Evolutionary conservation across 2,888 invertebrate genomes (phyloP), one percentile per base, ranked within the genome.

Genomic region (Onthophagus sagittarius): DNA sequence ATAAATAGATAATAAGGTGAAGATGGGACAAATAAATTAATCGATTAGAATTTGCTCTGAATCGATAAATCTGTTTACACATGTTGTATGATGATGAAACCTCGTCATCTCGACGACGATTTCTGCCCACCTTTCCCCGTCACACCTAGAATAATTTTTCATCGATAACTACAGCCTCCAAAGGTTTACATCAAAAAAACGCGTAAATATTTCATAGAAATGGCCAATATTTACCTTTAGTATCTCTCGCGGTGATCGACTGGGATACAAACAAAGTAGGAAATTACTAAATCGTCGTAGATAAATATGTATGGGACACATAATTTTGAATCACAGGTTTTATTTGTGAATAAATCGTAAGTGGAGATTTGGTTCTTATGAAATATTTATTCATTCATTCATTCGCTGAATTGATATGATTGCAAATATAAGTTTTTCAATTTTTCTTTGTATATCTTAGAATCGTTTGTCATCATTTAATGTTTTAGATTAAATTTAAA

Each of bases 21-120:
- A 67, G 74, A 78, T 79, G 76, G 76, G 77, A 77, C 75, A 77
- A 77, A 77, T 77, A 79, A 77, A 78, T 79, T 78, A 77, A 77
- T 79, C 78, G 76, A 78, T 77, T 76, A 76, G 71, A 74, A 78
- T 77, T 77, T 77, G 78, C 76, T 79, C 78, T 77, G 78, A 77
- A 77, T 78, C 76, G 78, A 78, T 79, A 78, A 78, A 75, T 75
- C 72, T 78, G 73, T 79, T 77, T 78, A 75, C 76, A 70, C 75
- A 74, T 76, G 23, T 23, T 23, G 23, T 23, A 23, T 23, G 64
- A 14, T n/a, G 31, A 31, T 23, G 67, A 67, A 53, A 53, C 39
- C 9, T 53, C 39, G 39, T 53, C 39, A 53, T 53, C 39, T 53
- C 39, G 39, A 53, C 39, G 39, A 23, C 23, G 23, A 23, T 11